A percentile compares a stretch with the other conserved stretches of the same genome.
Conservation (phyloP, 2,888 invertebrate genomes). For the Dioctria rufipes region DNA sequence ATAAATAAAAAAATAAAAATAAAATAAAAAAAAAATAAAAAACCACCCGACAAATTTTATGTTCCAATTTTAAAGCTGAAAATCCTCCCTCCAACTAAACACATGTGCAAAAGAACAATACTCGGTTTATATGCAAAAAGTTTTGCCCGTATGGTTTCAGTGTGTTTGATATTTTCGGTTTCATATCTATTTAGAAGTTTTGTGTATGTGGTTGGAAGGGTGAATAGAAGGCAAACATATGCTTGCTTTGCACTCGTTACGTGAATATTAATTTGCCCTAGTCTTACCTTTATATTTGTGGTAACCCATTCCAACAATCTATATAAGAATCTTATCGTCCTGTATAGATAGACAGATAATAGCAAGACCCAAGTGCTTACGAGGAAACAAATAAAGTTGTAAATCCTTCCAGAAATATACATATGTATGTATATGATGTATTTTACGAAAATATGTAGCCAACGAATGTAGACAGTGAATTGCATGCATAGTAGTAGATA, state of each 20-base stretch:
- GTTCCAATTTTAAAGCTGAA: neutral
- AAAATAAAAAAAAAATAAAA: constrained; percentile 3
- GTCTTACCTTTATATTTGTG: neutral
- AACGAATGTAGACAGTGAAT: constrained; percentile 2
- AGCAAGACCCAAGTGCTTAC: neutral
- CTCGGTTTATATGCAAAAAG: constrained; percentile 17
- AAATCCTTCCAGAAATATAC: neutral
- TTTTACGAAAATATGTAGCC: neutral
- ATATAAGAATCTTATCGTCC: too few relatives aligned
- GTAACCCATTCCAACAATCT: too few relatives aligned
- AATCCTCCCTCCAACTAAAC: neutral
- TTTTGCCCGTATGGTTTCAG: neutral
- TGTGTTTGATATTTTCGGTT: constrained; percentile 2
- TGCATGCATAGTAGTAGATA: neutral
- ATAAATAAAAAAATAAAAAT: constrained; percentile 10
- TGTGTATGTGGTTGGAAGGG: too few relatives aligned
- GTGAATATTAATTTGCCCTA: constrained; percentile 17
- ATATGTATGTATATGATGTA: neutral
- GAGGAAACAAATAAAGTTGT: constrained; percentile 10
- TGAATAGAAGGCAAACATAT: too few relatives aligned
- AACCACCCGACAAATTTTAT: constrained; percentile 15
- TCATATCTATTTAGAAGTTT: neutral
- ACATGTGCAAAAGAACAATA: constrained; percentile 18
- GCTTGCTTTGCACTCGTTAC: neutral
- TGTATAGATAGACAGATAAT: neutral